These are phyloP conservation scores for Caenorhabditis panamensis DNA, from an alignment of 2,888 invertebrate genomes.

Conservation along the genomic window DNA sequence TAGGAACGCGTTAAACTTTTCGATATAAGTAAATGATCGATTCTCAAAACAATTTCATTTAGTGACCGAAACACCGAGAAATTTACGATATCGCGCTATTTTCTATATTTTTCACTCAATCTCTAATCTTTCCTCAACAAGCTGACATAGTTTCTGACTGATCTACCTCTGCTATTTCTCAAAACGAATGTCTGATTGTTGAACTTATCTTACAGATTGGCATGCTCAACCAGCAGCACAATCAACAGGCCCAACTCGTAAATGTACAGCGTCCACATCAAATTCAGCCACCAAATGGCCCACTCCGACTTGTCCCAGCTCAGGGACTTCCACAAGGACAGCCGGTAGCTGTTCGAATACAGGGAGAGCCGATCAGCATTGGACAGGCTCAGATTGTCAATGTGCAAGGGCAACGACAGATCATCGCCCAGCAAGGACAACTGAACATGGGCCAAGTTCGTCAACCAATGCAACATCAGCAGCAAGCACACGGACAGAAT, in stretches of 20 bases:
- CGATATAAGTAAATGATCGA: too few species aligned
- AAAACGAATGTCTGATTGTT: too few species aligned
- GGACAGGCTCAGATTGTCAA: slow-evolving; percentile 15
- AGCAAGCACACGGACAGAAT: slow-evolving; percentile 17
- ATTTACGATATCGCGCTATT: too few species aligned
- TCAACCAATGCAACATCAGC: slow-evolving; percentile 13
- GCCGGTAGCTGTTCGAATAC: slow-evolving; percentile 12
- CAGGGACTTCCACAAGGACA: slow-evolving; percentile 29
- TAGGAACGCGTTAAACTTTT: too few species aligned
- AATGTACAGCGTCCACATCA: slow-evolving; percentile 50
- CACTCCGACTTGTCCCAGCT: slow-evolving; percentile 15
- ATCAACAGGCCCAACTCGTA: slow-evolving; percentile 28
- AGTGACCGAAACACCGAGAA: too few species aligned
- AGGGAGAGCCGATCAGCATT: slow-evolving; percentile 21
- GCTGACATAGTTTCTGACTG: too few species aligned
- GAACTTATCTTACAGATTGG: slow-evolving; percentile 23
- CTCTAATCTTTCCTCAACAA: too few species aligned
- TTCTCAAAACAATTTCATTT: too few species aligned
- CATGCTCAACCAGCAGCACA: slow-evolving; percentile 40
- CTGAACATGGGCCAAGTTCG: slow-evolving; percentile 9
- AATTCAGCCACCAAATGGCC: slow-evolving; percentile 39
- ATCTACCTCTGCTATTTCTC: too few species aligned
- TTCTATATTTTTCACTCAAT: too few species aligned
- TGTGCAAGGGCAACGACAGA: slow-evolving; percentile 18
- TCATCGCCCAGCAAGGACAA: not conserved